Evolutionary conservation across 2,888 invertebrate species (phyloP).

Genomic region (Lasioglossum lativentre): DNA sequence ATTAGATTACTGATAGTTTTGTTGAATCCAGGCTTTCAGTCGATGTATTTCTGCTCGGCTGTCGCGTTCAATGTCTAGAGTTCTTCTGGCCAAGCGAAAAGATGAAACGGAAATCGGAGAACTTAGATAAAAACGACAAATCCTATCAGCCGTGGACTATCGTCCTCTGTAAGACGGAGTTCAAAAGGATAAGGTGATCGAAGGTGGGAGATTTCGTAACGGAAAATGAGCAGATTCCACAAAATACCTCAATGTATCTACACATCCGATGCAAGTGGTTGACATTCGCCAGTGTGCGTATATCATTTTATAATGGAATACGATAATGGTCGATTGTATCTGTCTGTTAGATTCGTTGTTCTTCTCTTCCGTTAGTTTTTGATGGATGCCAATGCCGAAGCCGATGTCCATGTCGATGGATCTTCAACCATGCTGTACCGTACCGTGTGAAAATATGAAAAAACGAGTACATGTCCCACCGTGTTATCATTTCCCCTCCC

Average conservation of each 20-base stretch:
- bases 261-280: neutral
- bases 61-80: neutral
- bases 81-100: neutral
- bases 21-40: neutral
- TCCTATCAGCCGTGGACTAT: neutral
- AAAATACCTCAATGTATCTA: neutral
- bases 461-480: slow-evolving; percentile 12
- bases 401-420: neutral
- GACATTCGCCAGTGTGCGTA: neutral
- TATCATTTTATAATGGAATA: neutral
- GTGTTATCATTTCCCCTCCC: slow-evolving; percentile 52
- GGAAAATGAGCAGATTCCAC: neutral
- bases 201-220: neutral
- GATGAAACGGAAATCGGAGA: neutral
- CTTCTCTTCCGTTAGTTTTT: neutral
- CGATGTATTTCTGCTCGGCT: neutral
- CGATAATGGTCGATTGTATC: neutral
- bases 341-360: neutral
- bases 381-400: neutral
- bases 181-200: neutral
- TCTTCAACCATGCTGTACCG: neutral
- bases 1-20: slow-evolving; percentile 13
- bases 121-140: neutral
- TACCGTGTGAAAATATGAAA: slow-evolving; percentile 13
- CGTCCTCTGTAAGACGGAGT: neutral